Conservation (phyloP, 2,797 vertebrate genomes). For the Sebastes vulpes region DNA sequence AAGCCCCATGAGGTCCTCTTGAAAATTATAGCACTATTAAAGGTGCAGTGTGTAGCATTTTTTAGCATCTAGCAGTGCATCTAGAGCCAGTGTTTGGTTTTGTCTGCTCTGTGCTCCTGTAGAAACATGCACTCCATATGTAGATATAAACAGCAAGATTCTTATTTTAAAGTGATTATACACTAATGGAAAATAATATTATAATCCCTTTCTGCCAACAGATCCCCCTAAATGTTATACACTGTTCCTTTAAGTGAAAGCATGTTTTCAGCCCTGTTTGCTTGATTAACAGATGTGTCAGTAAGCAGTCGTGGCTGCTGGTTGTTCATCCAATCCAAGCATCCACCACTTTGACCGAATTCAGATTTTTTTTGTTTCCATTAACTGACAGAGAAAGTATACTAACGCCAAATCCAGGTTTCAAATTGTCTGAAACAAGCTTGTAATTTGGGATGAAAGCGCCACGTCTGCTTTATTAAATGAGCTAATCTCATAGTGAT, state of each 20-base stretch:
- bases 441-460: neutral
- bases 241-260: neutral
- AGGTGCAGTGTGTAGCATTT: too few relatives aligned
- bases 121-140: too few relatives aligned
- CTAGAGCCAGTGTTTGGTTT: too few relatives aligned
- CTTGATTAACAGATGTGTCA: neutral
- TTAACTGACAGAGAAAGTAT: neutral
- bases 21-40: neutral
- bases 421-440: neutral
- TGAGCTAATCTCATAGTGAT: neutral
- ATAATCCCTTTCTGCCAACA: too few relatives aligned
- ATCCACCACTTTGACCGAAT: neutral
- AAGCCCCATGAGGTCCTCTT: neutral
- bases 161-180: too few relatives aligned
- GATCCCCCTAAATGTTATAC: too few relatives aligned
- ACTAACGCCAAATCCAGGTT: neutral
- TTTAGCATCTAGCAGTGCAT: too few relatives aligned
- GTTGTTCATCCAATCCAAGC: neutral
- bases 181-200: too few relatives aligned
- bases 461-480: neutral
- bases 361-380: neutral
- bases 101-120: too few relatives aligned
- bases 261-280: neutral
- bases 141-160: too few relatives aligned
- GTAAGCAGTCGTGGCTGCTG: neutral